phyloP scores from a whole-genome alignment of 2,113 vertebrate genomes.

The Stomatorhinus ivindoensis region DNA sequence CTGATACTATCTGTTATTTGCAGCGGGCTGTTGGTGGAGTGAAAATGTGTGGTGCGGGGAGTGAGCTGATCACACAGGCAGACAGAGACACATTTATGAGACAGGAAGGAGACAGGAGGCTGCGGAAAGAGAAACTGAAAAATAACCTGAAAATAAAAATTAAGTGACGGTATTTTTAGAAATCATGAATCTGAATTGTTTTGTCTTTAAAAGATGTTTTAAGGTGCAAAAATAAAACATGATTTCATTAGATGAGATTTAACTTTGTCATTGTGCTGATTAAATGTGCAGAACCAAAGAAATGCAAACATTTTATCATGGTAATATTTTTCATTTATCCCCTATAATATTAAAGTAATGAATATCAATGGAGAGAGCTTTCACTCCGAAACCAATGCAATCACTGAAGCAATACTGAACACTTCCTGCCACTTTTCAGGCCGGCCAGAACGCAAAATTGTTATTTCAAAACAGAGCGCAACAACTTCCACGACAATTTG shows the following conservation, averaged over 20 bases:
- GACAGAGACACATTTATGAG: neutral
- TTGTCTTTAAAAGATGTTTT: neutral
- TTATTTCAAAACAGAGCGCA: slow-evolving; percentile 18
- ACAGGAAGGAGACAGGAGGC: neutral
- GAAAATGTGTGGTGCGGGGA: neutral
- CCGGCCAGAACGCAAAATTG: neutral
- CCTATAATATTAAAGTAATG: neutral
- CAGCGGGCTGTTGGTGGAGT: neutral
- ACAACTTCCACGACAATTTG: slow-evolving; percentile 15
- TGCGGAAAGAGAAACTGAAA: neutral
- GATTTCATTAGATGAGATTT: neutral
- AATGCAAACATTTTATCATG: neutral
- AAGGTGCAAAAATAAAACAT: neutral
- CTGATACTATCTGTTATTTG: neutral
- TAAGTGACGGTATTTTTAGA: neutral
- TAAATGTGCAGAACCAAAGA: neutral
- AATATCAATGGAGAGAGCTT: neutral
- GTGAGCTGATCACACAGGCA: neutral
- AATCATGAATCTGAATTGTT: neutral
- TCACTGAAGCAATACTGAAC: neutral
- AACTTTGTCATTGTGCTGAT: neutral
- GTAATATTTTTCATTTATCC: neutral
- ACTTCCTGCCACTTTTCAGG: neutral
- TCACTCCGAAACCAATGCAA: neutral
- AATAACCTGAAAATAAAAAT: neutral